Percentiles rank a stretch among this genome's conserved stretches.
These are phyloP conservation scores for Drosophila tropicalis DNA, from an alignment of 1,140 invertebrate species.

Conservation along the genomic window DNA sequence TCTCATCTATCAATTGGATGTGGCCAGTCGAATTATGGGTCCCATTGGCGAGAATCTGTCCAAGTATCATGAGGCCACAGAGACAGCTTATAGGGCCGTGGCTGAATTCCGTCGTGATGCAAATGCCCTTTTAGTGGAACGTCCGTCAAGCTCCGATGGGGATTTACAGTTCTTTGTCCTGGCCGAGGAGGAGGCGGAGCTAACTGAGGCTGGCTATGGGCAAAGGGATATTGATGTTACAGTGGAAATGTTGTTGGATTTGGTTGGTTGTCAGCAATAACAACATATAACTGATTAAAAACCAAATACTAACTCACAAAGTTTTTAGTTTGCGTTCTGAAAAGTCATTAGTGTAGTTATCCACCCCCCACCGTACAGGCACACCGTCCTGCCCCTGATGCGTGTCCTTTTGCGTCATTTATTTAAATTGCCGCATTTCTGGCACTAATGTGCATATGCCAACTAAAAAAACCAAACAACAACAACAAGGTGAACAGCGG, in stretches of 20 bases:
- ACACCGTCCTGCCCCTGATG: constrained; percentile 43
- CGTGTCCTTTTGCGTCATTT: constrained; percentile 76
- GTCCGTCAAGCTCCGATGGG: neutral
- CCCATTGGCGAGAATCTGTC: neutral
- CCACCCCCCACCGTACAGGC: neutral
- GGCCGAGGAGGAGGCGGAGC: constrained; percentile 38
- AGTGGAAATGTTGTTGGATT: constrained; percentile 17
- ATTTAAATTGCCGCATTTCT: constrained; percentile 80
- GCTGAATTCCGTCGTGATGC: constrained; percentile 51
- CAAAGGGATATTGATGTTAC: constrained; percentile 6
- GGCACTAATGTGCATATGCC: constrained; percentile 76
- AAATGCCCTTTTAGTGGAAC: constrained; percentile 17
- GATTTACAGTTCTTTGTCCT: constrained; percentile 23
- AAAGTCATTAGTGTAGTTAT: constrained; percentile 66
- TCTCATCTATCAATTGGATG: constrained; percentile 43
- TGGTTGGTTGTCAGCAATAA: constrained; percentile 34
- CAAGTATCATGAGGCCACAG: constrained; percentile 20
- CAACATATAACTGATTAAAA: constrained; percentile 15
- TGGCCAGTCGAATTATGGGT: constrained; percentile 10
- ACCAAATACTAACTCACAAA: neutral
- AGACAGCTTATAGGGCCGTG: constrained; percentile 31
- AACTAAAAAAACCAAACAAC: constrained; percentile 20
- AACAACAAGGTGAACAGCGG: constrained; percentile 36
- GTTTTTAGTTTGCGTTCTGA: constrained; percentile 57
- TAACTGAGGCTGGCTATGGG: constrained; percentile 29